phyloP scores from a whole-genome alignment of 2,888 invertebrate species.

The Agriopis marginaria region DNA sequence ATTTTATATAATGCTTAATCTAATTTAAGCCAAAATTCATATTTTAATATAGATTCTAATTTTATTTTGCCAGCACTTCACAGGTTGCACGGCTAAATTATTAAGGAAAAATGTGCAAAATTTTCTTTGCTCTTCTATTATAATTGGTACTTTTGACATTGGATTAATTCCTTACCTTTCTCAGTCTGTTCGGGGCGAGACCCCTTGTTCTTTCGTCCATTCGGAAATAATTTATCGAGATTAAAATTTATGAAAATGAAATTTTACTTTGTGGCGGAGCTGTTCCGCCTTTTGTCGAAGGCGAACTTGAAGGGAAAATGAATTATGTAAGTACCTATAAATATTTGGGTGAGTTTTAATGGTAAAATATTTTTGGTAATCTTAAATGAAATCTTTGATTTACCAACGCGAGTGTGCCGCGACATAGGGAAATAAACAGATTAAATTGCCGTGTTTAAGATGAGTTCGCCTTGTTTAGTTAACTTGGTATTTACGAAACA shows the following conservation, averaged over 20 bases:
- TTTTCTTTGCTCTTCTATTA: constrained; percentile 57
- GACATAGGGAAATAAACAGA: background rate
- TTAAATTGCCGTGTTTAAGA: background rate
- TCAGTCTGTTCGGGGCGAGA: constrained; percentile 50
- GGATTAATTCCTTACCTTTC: constrained; percentile 65
- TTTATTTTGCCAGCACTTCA: constrained; percentile 12
- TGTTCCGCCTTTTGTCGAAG: constrained; percentile 50
- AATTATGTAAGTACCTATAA: constrained; percentile 34
- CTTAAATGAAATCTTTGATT: constrained; percentile 31
- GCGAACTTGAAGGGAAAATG: constrained; percentile 38
- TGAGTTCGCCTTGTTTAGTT: background rate
- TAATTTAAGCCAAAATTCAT: background rate
- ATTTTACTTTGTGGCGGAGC: constrained; percentile 56
- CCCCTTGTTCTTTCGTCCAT: constrained; percentile 56
- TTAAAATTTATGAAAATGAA: constrained; percentile 65
- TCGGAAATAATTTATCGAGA: constrained; percentile 65
- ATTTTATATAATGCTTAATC: background rate
- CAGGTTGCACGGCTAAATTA: constrained; percentile 21
- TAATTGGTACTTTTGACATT: constrained; percentile 61
- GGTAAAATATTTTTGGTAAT: constrained; percentile 28
- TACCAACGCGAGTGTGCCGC: background rate
- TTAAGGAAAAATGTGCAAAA: constrained; percentile 55
- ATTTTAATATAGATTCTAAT: constrained; percentile 17
- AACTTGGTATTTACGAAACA: too few species aligned
- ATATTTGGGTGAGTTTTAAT: constrained; percentile 29